phyloP scores from a whole-genome alignment of 1,140 invertebrate species.

The Danaus melanippus region DNA sequence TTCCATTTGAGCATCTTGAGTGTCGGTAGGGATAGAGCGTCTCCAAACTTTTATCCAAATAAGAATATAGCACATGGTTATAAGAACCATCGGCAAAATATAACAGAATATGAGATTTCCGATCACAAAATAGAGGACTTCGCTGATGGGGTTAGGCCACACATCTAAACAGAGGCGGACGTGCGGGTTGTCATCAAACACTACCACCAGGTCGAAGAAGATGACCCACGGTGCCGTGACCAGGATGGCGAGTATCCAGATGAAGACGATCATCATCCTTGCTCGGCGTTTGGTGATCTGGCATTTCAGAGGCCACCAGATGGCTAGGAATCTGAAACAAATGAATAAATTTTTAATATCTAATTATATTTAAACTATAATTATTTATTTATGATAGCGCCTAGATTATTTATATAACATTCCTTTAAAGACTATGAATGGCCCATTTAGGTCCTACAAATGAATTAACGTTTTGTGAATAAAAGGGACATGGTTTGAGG shows the following conservation, averaged over 20 bases:
- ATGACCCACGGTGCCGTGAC: conserved; percentile 92
- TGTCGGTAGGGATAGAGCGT: conserved; percentile 89
- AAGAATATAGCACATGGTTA: conserved; percentile 92
- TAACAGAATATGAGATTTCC: conserved; percentile 93
- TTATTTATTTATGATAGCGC: neutral
- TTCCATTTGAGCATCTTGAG: conserved; percentile 93
- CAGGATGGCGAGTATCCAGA: conserved; percentile 89
- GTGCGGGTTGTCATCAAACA: conserved; percentile 80
- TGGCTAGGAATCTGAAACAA: conserved; percentile 92
- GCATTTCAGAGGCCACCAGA: conserved; percentile 93
- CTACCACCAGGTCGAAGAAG: conserved; percentile 87
- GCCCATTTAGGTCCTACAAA: no score
- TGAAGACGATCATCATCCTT: conserved; percentile 88
- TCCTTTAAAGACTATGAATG: no score
- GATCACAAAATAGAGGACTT: conserved; percentile 88
- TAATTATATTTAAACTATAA: neutral
- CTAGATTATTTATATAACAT: no score
- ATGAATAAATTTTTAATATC: conserved; percentile 10
- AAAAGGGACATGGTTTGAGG: no score
- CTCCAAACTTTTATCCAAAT: conserved; percentile 95
- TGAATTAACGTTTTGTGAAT: no score
- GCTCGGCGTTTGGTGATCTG: conserved; percentile 91
- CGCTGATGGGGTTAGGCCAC: conserved; percentile 87
- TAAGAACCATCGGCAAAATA: conserved; percentile 92
- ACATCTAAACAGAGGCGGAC: conserved; percentile 84